These are phyloP conservation scores for Hafferia zeledoni DNA, from an alignment of 2,797 vertebrate genomes.

Conservation along the genomic window DNA sequence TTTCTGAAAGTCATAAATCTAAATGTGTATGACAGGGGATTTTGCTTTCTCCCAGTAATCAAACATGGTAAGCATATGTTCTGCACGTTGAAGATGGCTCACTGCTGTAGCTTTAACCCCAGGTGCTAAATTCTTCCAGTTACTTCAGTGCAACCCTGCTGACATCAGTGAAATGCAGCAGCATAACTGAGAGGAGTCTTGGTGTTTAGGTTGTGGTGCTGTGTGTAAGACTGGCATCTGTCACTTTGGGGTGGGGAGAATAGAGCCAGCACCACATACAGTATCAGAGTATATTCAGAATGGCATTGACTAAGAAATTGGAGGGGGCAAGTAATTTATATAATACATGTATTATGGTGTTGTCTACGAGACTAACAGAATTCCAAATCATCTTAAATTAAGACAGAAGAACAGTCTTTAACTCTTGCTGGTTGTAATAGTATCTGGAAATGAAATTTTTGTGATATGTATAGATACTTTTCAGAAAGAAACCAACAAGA, in stretches of 20 bases:
- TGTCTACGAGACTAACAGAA: background rate
- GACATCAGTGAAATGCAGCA: background rate
- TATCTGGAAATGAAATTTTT: background rate
- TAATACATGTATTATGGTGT: background rate
- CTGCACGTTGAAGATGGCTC: background rate
- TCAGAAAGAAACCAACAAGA: background rate
- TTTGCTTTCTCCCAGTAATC: background rate
- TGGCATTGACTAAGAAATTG: background rate
- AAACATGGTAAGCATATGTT: fast-evolving
- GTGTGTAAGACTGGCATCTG: background rate
- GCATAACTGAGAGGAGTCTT: background rate
- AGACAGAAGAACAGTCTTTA: background rate
- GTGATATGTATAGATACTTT: background rate
- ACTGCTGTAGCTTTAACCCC: background rate
- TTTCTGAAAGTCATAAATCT: background rate
- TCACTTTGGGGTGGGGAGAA: background rate
- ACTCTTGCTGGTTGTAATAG: background rate
- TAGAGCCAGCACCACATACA: no score
- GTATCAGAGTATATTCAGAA: background rate
- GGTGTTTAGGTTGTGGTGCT: background rate
- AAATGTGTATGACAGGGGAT: background rate
- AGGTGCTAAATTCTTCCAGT: background rate
- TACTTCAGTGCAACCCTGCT: background rate
- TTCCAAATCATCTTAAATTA: background rate
- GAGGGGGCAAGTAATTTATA: background rate